Conservation (phyloP, 2,888 invertebrate genomes). For the Caenorhabditis sp. region DNA sequence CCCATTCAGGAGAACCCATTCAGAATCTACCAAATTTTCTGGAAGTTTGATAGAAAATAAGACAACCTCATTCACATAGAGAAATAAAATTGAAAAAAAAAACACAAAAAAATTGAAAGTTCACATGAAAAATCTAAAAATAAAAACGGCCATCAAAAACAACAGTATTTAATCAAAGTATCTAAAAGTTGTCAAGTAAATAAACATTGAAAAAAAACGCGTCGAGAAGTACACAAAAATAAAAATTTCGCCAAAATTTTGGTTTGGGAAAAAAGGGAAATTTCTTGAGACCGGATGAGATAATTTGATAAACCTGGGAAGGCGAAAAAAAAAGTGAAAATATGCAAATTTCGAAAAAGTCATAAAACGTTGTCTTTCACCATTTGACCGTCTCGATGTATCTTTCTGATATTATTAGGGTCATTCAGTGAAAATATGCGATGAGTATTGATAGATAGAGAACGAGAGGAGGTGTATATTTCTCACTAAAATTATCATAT, state of each 20-base stretch:
- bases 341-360: neutral
- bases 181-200: slow-evolving; percentile 1
- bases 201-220: neutral
- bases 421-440: neutral
- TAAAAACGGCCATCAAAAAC: neutral
- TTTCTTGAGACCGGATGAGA: slow-evolving; percentile 3
- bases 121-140: neutral
- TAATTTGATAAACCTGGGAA: slow-evolving; percentile 5
- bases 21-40: no score
- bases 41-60: no score
- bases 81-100: no score
- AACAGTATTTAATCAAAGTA: no score
- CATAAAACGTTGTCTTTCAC: neutral
- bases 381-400: neutral
- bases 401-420: slow-evolving; percentile 1
- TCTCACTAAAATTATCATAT: neutral
- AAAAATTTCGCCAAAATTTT: neutral
- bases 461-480: neutral
- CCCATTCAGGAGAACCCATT: no score
- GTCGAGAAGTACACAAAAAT: neutral
- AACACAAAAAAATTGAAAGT: neutral
- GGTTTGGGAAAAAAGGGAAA: slow-evolving; percentile 4
- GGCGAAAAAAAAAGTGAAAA: slow-evolving; percentile 12
- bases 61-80: no score
- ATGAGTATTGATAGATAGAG: no score